Conservation (phyloP, 2,113 vertebrate genomes). For the Elephas maximus region DNA sequence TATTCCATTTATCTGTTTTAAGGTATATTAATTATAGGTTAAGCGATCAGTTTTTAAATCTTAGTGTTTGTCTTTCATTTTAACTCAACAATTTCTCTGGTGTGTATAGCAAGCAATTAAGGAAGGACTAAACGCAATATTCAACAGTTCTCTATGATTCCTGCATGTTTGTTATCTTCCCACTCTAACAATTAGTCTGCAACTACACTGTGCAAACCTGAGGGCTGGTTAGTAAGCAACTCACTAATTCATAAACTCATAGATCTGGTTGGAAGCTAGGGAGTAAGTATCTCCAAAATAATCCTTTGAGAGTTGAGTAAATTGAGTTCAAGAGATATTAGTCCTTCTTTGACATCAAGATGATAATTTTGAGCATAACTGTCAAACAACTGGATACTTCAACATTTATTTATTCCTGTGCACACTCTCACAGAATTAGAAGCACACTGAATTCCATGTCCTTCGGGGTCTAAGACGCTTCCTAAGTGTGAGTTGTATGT, state of each 20-base stretch:
- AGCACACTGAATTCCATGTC: not conserved
- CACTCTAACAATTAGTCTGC: not conserved
- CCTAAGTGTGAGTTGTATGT: not conserved
- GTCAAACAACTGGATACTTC: not conserved
- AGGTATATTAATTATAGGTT: not conserved
- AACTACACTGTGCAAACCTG: not conserved
- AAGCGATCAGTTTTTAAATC: not conserved
- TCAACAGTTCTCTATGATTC: conserved; percentile 3
- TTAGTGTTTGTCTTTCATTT: not conserved
- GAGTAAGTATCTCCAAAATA: not conserved
- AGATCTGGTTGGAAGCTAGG: not conserved
- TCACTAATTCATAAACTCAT: conserved; percentile 18
- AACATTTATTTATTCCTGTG: not conserved
- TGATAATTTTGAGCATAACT: not conserved
- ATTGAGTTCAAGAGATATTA: not conserved
- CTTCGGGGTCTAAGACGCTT: not conserved
- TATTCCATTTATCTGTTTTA: not conserved
- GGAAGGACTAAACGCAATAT: not conserved
- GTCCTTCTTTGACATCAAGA: not conserved
- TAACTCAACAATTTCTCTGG: not conserved
- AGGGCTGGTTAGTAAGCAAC: not conserved
- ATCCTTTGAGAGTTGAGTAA: not conserved
- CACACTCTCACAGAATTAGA: not conserved
- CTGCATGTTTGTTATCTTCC: not conserved
- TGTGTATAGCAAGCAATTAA: not conserved